Percentiles rank a stretch among this genome's conserved stretches.
These are phyloP conservation scores for Liasis olivaceus DNA, from an alignment of 2,797 vertebrate species.

Conservation along the genomic window DNA sequence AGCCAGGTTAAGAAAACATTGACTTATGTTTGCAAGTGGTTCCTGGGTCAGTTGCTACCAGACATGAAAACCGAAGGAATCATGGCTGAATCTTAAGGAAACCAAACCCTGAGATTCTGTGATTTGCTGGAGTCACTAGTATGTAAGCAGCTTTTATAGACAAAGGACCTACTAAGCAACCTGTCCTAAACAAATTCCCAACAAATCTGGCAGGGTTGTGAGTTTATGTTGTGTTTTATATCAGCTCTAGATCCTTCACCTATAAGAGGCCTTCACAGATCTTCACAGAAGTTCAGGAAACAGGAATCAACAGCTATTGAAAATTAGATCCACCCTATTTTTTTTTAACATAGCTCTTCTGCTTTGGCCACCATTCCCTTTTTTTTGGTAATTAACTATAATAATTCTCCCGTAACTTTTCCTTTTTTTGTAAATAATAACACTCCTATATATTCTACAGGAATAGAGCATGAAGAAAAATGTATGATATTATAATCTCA, in stretches of 20 bases:
- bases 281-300: neutral
- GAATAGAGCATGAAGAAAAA: neutral
- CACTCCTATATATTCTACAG: neutral
- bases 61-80: conserved; percentile 20
- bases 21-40: conserved; percentile 39
- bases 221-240: neutral
- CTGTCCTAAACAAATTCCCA: neutral
- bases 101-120: conserved; percentile 22
- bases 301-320: conserved; percentile 13
- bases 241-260: neutral
- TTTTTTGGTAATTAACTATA: neutral
- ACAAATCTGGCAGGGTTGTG: accelerated
- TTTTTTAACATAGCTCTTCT: neutral
- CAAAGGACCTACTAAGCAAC: neutral
- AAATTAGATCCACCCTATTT: neutral
- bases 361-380: neutral
- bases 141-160: neutral
- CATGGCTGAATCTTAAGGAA: conserved; percentile 34
- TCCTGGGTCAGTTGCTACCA: conserved; percentile 57
- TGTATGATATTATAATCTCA: neutral
- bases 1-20: conserved; percentile 58
- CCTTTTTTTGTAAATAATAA: neutral
- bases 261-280: neutral
- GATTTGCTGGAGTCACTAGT: neutral
- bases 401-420: neutral